phyloP scores from a whole-genome alignment of 2,113 vertebrate genomes.

The Lampris incognitus region DNA sequence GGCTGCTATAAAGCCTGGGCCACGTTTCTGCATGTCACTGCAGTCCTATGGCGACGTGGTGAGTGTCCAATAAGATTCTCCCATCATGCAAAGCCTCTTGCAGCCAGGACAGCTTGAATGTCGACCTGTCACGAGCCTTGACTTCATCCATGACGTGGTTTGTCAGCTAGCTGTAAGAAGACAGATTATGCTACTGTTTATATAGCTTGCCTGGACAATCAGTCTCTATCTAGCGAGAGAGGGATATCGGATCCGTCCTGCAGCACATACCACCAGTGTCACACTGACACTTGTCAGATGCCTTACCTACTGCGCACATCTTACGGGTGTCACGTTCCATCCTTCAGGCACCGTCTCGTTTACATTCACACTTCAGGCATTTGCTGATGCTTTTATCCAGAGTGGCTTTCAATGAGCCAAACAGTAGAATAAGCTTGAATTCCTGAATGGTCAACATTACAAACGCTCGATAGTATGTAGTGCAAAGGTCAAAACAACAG shows the following conservation, averaged over 20 bases:
- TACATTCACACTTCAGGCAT: background rate
- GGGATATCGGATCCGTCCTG: conserved; percentile 59
- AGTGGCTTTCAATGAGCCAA: conserved; percentile 25
- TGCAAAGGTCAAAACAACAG: conserved; percentile 46
- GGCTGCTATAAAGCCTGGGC: too few species aligned
- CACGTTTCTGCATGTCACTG: too few species aligned
- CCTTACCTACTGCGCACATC: conserved; percentile 25
- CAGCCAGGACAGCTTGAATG: conserved; percentile 60
- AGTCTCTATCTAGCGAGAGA: conserved; percentile 51
- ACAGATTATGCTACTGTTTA: conserved; percentile 73
- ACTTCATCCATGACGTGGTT: conserved; percentile 68
- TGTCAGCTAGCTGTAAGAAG: conserved; percentile 59
- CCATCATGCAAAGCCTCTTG: conserved; percentile 30
- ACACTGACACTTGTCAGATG: conserved; percentile 63
- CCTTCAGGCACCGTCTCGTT: conserved; percentile 8
- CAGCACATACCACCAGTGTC: conserved; percentile 65
- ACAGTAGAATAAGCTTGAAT: conserved; percentile 23
- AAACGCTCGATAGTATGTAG: conserved; percentile 37
- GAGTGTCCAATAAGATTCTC: conserved; percentile 14
- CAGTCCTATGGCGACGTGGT: background rate
- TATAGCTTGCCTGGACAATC: conserved; percentile 65
- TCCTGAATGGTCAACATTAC: conserved; percentile 61
- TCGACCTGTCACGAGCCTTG: conserved; percentile 57
- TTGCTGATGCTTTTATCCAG: conserved; percentile 29
- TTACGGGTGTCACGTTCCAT: conserved; percentile 51